Conservation (phyloP, 2,888 invertebrate genomes). For the Cantharis lateralis region DNA sequence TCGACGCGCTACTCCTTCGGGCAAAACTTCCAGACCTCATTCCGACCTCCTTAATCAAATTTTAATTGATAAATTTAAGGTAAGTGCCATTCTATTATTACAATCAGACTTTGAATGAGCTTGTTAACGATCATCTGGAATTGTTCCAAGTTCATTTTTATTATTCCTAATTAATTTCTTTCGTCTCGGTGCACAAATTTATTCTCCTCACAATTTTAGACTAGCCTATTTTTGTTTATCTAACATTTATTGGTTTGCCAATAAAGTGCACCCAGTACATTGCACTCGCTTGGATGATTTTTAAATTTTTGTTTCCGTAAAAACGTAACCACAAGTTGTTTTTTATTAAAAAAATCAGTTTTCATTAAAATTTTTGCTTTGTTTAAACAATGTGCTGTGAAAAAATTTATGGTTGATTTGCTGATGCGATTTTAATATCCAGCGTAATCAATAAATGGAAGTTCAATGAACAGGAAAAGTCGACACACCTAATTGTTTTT, state of each 20-base stretch:
- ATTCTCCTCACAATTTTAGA: background rate
- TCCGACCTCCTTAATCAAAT: conserved; percentile 65
- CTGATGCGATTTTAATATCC: background rate
- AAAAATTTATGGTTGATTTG: background rate
- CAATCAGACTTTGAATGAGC: background rate
- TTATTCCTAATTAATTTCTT: background rate
- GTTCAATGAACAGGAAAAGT: background rate
- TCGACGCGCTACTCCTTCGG: conserved; percentile 50
- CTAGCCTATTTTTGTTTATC: background rate
- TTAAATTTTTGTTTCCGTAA: background rate
- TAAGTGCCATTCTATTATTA: conserved; percentile 42
- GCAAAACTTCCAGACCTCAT: conserved; percentile 58
- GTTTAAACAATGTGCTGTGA: background rate
- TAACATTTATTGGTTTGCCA: background rate
- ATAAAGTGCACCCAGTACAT: background rate
- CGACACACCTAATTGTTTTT: background rate
- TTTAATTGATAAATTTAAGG: conserved; percentile 65
- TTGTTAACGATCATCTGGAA: background rate
- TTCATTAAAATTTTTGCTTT: background rate
- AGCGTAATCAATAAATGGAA: background rate
- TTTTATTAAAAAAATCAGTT: background rate
- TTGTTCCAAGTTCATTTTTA: background rate
- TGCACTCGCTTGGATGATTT: background rate
- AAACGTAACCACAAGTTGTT: background rate
- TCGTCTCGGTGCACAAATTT: background rate